phyloP scores from a whole-genome alignment of 2,797 vertebrate genomes.

The Salarias fasciatus region DNA sequence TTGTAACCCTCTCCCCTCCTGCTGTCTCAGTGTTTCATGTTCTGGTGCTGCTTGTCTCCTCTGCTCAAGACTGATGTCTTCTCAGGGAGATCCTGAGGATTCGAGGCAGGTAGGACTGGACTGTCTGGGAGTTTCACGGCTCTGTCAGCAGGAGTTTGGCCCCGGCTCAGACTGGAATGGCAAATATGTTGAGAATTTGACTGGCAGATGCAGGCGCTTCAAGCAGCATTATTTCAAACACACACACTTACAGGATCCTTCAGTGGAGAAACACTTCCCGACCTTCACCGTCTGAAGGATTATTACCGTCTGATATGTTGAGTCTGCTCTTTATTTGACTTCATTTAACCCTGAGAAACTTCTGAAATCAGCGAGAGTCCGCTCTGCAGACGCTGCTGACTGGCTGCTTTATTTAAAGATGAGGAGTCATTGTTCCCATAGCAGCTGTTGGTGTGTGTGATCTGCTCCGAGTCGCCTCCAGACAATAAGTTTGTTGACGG shows the following conservation, averaged over 20 bases:
- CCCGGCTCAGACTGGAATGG: conserved; percentile 65
- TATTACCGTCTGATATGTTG: not conserved
- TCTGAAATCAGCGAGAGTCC: conserved; percentile 3
- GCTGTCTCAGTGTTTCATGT: conserved; percentile 2
- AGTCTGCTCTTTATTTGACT: conserved; percentile 3
- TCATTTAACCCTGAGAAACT: conserved; percentile 5
- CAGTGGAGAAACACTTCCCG: not conserved
- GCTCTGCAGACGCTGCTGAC: conserved; percentile 39
- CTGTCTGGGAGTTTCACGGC: not conserved
- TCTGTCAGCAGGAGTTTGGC: conserved; percentile 51
- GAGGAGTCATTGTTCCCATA: conserved; percentile 58
- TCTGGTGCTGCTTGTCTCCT: not conserved
- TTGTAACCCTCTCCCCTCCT: conserved; percentile 13
- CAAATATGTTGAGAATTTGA: conserved; percentile 71
- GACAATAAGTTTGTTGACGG: conserved; percentile 73
- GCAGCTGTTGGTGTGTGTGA: conserved; percentile 64
- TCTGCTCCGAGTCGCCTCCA: conserved; percentile 47
- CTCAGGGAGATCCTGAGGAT: not conserved
- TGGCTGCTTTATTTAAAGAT: conserved; percentile 65
- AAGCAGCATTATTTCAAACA: not conserved
- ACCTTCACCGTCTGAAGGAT: conserved; percentile 5
- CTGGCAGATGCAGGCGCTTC: conserved; percentile 35
- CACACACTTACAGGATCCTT: no score
- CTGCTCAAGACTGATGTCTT: not conserved
- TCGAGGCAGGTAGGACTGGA: conserved; percentile 22